A percentile compares a stretch with the other conserved stretches of the same genome.
Conservation (phyloP, 1,140 invertebrate species). For the Elysia chlorotica region DNA sequence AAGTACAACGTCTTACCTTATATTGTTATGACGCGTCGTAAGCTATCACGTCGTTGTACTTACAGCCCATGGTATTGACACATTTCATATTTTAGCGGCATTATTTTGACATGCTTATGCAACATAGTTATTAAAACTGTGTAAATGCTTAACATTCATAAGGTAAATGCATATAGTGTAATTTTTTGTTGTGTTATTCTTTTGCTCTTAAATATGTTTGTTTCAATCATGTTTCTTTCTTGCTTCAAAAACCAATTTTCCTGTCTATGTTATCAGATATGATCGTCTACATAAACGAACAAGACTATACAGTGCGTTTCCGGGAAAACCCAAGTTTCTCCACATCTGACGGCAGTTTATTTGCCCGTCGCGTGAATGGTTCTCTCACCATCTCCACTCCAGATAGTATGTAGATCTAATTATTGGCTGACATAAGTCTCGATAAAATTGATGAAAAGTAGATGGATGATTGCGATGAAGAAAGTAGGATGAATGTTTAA, state of each 20-base stretch:
- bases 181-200: background rate
- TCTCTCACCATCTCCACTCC: conserved; percentile 10
- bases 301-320: conserved; percentile 1
- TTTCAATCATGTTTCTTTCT: too few species aligned
- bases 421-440: background rate
- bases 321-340: background rate
- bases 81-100: background rate
- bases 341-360: background rate
- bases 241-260: too few species aligned
- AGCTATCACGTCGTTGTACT: too few species aligned
- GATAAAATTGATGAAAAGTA: background rate
- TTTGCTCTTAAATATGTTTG: conserved; percentile 2
- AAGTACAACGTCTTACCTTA: too few species aligned
- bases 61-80: too few species aligned
- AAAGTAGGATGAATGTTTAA: background rate
- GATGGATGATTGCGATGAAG: background rate
- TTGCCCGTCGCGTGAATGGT: background rate
- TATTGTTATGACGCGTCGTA: too few species aligned
- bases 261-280: conserved; percentile 2
- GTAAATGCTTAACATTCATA: background rate
- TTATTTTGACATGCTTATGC: background rate
- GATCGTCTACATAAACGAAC: conserved; percentile 6
- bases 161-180: background rate
- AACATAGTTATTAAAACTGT: background rate
- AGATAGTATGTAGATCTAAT: background rate